Evolutionary conservation across 2,113 vertebrate species (phyloP).

Genomic region (Strix aluco): DNA sequence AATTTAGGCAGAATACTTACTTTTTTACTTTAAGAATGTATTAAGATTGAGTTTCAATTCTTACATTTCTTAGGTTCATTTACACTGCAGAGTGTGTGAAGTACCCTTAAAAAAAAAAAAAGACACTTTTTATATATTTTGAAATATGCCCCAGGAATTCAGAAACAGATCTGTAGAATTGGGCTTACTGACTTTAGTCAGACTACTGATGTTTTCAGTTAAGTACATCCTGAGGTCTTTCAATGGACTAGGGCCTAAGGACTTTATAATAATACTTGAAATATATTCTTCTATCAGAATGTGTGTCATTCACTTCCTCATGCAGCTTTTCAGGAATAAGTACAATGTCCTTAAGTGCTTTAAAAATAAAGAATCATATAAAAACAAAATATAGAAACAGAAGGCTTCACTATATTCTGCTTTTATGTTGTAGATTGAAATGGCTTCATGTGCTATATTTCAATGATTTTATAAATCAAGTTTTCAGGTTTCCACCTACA

Average conservation of each 20-base stretch:
- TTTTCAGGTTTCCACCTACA: background rate
- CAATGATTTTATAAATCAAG: background rate
- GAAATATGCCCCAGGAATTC: background rate
- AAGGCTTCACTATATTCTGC: background rate
- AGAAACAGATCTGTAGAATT: background rate
- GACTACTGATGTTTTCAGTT: background rate
- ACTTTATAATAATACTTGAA: background rate
- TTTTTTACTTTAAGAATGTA: background rate
- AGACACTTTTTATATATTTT: background rate
- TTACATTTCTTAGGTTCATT: background rate
- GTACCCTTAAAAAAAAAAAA: background rate
- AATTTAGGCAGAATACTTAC: background rate
- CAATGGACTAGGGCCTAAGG: background rate
- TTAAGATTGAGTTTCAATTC: background rate
- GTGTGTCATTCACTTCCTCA: background rate
- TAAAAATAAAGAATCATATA: background rate
- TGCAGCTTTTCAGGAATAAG: background rate
- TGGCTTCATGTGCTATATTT: background rate
- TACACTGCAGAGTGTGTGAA: background rate
- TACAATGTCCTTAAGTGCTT: background rate
- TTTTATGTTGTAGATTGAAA: background rate
- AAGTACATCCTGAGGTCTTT: background rate
- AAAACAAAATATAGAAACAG: background rate
- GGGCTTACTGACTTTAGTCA: background rate
- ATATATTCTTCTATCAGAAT: background rate